These are phyloP conservation scores for Macaca nemestrina DNA, from an alignment of 2,113 vertebrate species.

Conservation along the genomic window DNA sequence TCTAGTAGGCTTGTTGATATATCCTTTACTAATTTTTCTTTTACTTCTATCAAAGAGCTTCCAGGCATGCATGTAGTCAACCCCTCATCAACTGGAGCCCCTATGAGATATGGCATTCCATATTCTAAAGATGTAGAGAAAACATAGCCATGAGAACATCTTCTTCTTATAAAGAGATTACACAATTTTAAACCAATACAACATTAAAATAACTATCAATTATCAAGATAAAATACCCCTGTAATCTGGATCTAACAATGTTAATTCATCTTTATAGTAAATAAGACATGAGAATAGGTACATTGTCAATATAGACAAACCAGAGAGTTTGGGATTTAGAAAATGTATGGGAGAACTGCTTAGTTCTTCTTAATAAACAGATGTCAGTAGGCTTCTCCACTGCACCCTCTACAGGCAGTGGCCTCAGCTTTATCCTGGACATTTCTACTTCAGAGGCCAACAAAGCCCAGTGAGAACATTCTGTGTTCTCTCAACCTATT, in stretches of 20 bases:
- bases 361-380: not conserved
- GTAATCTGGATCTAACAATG: not conserved
- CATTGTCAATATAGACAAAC: not conserved
- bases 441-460: not conserved
- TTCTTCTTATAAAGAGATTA: not conserved
- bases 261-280: not conserved
- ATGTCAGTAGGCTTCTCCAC: not conserved
- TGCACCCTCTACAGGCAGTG: not conserved
- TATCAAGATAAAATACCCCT: not conserved
- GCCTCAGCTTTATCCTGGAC: not conserved
- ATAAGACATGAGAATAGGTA: not conserved
- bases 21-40: not conserved
- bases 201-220: not conserved
- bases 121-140: not conserved
- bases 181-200: not conserved
- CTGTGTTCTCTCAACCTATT: not conserved
- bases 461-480: not conserved
- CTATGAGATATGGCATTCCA: not conserved
- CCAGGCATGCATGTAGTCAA: not conserved
- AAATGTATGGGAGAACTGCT: not conserved
- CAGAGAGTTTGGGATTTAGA: not conserved
- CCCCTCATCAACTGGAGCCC: not conserved
- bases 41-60: not conserved
- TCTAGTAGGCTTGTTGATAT: not conserved
- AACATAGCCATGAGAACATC: not conserved